Evolutionary conservation across 1,140 invertebrate species (phyloP).

Genomic region (Hypothenemus hampei): DNA sequence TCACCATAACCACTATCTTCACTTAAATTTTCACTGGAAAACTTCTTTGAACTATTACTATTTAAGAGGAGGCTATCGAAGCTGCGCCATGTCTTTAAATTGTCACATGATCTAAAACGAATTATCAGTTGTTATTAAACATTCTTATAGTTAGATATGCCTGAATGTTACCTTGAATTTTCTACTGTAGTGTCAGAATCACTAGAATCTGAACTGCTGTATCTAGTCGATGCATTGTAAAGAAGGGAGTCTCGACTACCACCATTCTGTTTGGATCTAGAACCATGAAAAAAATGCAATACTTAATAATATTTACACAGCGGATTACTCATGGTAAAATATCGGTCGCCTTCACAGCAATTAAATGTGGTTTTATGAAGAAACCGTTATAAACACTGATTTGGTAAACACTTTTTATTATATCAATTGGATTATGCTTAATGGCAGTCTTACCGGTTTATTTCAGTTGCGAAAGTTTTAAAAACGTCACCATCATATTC

Average conservation of each 20-base stretch:
- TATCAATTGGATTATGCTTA: no score
- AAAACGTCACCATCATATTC: slow-evolving; percentile 37
- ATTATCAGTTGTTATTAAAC: slow-evolving; percentile 2
- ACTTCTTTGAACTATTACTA: slow-evolving; percentile 46
- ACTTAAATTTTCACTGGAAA: slow-evolving; percentile 66
- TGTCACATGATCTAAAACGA: slow-evolving; percentile 33
- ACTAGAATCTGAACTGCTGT: slow-evolving; percentile 33
- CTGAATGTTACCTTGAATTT: slow-evolving; percentile 27
- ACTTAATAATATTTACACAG: background rate
- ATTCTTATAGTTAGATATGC: background rate
- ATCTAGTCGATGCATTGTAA: slow-evolving; percentile 27
- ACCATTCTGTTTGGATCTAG: slow-evolving; percentile 20
- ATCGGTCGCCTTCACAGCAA: no score
- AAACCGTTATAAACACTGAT: no score
- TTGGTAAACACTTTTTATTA: no score
- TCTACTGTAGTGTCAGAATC: slow-evolving; percentile 41
- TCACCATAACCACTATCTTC: slow-evolving; percentile 72
- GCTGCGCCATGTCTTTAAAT: slow-evolving; percentile 49
- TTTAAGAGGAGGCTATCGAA: slow-evolving; percentile 44
- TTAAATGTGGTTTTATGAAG: no score
- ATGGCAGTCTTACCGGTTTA: slow-evolving; percentile 29
- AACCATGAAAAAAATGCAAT: slow-evolving; percentile 1
- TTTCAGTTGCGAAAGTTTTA: slow-evolving; percentile 35
- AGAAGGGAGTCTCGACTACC: slow-evolving; percentile 29
- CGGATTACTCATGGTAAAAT: no score